A percentile compares a stretch with the other conserved stretches of the same genome.
These are phyloP conservation scores for Phocides pigmalion DNA, from an alignment of 1,140 invertebrate genomes.

Conservation along the genomic window DNA sequence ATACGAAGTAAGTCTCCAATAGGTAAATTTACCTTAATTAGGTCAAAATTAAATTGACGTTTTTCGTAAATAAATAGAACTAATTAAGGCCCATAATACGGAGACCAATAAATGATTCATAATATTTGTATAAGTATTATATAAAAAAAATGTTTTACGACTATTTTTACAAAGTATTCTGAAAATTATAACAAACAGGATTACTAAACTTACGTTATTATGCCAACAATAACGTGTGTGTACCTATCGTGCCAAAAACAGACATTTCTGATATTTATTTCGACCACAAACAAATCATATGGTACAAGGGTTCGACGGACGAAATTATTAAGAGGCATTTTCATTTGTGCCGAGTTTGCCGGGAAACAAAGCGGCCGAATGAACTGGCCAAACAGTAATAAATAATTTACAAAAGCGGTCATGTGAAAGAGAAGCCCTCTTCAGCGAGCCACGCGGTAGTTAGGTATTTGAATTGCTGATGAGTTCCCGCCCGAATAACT, in stretches of 20 bases:
- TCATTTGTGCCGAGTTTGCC: conserved; percentile 36
- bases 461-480: conserved; percentile 78
- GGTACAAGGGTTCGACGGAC: conserved; percentile 32
- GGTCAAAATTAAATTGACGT: too few relatives aligned
- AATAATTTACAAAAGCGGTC: conserved; percentile 75
- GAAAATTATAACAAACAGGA: too few relatives aligned
- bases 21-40: too few relatives aligned
- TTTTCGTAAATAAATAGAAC: too few relatives aligned
- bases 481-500: conserved; percentile 70
- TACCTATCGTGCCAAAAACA: background rate
- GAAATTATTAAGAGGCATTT: conserved; percentile 39
- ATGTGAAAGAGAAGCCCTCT: conserved; percentile 65
- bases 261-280: conserved; percentile 1
- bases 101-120: too few relatives aligned
- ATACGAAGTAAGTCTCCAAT: too few relatives aligned
- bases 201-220: too few relatives aligned
- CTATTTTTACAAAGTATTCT: too few relatives aligned
- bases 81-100: too few relatives aligned
- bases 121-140: too few relatives aligned
- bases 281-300: conserved; percentile 30
- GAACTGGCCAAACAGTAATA: conserved; percentile 62
- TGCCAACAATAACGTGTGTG: background rate
- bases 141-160: too few relatives aligned
- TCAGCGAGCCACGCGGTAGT: conserved; percentile 55
- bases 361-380: conserved; percentile 37